A percentile compares a stretch with the other conserved stretches of the same genome.
Conservation (phyloP, 2,888 invertebrate genomes). For the Philaethria dido region DNA sequence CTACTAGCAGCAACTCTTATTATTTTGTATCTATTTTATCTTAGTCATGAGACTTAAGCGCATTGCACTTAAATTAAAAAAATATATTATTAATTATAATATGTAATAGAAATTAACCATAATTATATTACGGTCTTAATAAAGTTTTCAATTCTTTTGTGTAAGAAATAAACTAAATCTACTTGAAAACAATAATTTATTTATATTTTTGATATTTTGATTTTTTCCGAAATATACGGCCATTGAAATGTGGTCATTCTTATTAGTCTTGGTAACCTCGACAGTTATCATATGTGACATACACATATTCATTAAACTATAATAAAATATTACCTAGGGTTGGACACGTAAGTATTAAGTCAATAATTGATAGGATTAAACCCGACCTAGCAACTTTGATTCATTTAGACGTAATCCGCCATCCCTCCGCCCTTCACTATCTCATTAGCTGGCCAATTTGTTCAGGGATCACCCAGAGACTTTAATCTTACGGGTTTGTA, state of each 20-base stretch:
- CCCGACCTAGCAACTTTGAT: conserved; percentile 62
- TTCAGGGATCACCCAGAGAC: conserved; percentile 68
- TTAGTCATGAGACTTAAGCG: conserved; percentile 10
- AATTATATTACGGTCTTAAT: no score
- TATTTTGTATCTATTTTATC: conserved; percentile 28
- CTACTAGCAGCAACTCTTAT: conserved; percentile 17
- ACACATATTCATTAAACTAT: background rate
- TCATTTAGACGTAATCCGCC: conserved; percentile 71
- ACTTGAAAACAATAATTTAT: no score
- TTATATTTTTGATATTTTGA: no score
- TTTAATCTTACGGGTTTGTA: conserved; percentile 60
- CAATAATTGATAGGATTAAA: conserved; percentile 59
- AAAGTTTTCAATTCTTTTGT: no score
- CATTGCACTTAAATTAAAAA: background rate
- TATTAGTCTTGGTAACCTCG: no score
- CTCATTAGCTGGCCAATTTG: conserved; percentile 78
- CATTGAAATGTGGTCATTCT: no score
- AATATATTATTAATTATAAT: no score
- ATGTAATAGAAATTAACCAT: no score
- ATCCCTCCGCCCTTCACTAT: conserved; percentile 64
- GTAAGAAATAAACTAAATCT: no score
- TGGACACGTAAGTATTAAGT: conserved; percentile 8
- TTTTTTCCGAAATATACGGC: no score
- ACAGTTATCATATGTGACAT: no score
- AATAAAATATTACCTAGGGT: background rate